Evolutionary conservation across 1,140 invertebrate species (phyloP), one percentile per base, ranked within the genome.

Genomic region (Trachelipus rathkii): DNA sequence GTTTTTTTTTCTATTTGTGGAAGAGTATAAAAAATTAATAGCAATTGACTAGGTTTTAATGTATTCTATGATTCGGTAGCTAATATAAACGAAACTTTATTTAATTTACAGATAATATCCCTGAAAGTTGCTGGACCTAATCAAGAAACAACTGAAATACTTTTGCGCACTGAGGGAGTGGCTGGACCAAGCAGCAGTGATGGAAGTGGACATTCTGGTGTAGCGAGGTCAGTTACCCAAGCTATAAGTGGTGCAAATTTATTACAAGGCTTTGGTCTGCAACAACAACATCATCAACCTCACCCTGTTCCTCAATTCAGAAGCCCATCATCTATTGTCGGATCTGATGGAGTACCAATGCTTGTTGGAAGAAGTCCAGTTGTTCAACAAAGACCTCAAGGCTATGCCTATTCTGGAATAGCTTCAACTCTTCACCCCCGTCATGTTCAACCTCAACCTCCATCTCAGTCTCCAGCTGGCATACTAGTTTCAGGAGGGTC

Each of bases 391-490:
- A 78, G 71, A 71, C 72, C 77, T 80, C 89, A 89, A 60, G 50
- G 50, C 82, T 95, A 92, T 85, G 93, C 93, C 19, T 95, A 94
- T 84, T 91, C 92, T 80, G 94, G 93, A 84, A 95, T 95, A 93
- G 93, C 92, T 72, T 93, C 95, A 83, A 93, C 93, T 71, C 89
- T 89, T 7, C 88, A 84, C 71, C 87, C 88, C 15, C 87, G 88
- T 78, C 85, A 86, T 72, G 82, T 82, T 50, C 80, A 79, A 70
- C 74, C 53, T 44, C 72, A 79, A 70, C 74, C 53, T 44, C 72
- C 53, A 74, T 50, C 72, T 74, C 78, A 81, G 53, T 77, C 80
- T 45, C 72, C 80, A 50, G 72, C 82, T 70, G 78, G 75, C 71
- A 33, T 82, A 69, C 19, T 76, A 68, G 70, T 69, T 69, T 44